phyloP scores from a whole-genome alignment of 2,888 invertebrate genomes.

The Campoplex capitator region DNA sequence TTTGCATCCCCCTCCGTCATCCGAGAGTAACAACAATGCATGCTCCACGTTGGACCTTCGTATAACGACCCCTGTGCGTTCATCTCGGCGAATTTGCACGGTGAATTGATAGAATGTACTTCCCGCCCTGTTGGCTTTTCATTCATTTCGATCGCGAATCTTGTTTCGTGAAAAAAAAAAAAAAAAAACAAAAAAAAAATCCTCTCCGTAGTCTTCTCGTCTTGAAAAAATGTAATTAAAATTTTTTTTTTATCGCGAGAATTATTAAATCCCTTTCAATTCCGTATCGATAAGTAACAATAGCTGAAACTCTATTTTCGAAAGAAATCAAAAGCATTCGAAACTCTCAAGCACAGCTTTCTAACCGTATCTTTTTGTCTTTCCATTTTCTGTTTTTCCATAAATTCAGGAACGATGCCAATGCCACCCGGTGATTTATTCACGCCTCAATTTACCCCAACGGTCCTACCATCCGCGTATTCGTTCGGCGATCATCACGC shows the following conservation, averaged over 20 bases:
- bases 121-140: slow-evolving; percentile 18
- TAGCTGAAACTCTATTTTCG: neutral
- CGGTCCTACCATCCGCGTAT: slow-evolving; percentile 78
- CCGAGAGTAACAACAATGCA: slow-evolving; percentile 78
- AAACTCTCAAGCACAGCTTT: neutral
- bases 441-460: slow-evolving; percentile 77
- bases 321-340: neutral
- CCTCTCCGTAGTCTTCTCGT: neutral
- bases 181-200: neutral
- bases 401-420: slow-evolving; percentile 78
- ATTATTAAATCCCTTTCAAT: neutral
- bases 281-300: neutral
- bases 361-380: slow-evolving; percentile 7
- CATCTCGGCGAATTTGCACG: slow-evolving; percentile 55
- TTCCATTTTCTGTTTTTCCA: slow-evolving; percentile 35
- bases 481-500: slow-evolving; percentile 76
- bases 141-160: slow-evolving; percentile 21
- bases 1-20: slow-evolving; percentile 69
- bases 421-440: slow-evolving; percentile 80
- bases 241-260: neutral
- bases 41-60: slow-evolving; percentile 64
- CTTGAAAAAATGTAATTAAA: neutral
- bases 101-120: slow-evolving; percentile 66
- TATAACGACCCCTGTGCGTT: slow-evolving; percentile 53
- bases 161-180: slow-evolving; percentile 7